These are phyloP conservation scores for Cliona cf. orientalis DNA, from an alignment of 37 sponge, comb jelly and placozoan genomes.

Conservation along the genomic window DNA sequence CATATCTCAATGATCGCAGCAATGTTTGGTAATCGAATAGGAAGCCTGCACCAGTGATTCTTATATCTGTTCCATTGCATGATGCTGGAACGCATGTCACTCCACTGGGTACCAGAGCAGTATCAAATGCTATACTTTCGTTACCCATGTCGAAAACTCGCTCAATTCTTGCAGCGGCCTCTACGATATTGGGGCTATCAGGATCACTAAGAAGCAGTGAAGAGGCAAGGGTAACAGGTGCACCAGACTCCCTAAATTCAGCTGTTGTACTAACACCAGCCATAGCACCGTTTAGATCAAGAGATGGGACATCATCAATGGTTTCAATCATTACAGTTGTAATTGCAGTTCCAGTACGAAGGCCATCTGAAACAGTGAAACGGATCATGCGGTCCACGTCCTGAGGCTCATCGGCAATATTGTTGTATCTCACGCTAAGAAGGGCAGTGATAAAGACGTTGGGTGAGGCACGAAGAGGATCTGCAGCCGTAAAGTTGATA, in stretches of 20 bases:
- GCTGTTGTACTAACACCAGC: conserved; percentile 12
- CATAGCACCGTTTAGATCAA: conserved; percentile 50
- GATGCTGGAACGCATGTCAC: conserved; percentile 35
- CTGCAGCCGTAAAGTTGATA: conserved; percentile 10
- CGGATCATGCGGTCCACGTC: conserved; percentile 28
- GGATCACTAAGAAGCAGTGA: conserved; percentile 43
- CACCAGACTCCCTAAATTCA: conserved; percentile 50
- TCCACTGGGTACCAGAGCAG: conserved; percentile 6
- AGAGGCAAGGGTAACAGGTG: conserved; percentile 12
- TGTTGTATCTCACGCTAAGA: conserved; percentile 25
- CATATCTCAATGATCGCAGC: conserved; percentile 55
- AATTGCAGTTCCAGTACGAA: conserved; percentile 9
- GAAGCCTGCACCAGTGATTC: conserved; percentile 41
- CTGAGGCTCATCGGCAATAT: conserved; percentile 54
- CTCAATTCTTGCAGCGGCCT: conserved; percentile 25
- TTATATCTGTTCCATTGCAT: conserved; percentile 44
- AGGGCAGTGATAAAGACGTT: conserved; percentile 57
- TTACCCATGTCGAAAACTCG: conserved; percentile 59
- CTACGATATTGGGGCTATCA: conserved; percentile 35
- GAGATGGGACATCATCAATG: conserved; percentile 57
- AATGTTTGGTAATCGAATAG: conserved; percentile 36
- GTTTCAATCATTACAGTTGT: conserved; percentile 38
- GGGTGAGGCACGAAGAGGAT: conserved; percentile 5
- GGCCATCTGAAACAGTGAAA: conserved; percentile 58
- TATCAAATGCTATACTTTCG: conserved; percentile 52